These are phyloP conservation scores for Lytechinus pictus DNA, from an alignment of 35 echinoderm and acorn worm genomes.

Conservation along the genomic window DNA sequence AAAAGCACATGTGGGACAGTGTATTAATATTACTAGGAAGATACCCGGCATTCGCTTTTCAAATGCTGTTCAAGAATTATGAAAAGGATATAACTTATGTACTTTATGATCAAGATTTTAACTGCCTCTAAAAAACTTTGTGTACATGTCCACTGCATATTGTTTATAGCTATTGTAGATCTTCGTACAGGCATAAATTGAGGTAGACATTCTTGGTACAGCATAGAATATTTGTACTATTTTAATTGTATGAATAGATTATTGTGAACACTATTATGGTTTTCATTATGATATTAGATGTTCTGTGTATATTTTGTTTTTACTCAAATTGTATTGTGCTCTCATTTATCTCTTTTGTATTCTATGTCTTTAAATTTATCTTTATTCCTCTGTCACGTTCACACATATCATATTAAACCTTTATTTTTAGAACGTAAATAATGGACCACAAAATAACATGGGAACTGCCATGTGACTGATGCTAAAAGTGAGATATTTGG, in stretches of 20 bases:
- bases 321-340: conserved; percentile 2
- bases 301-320: conserved; percentile 15
- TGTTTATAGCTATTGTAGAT: background rate
- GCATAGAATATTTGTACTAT: background rate
- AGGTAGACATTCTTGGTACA: background rate
- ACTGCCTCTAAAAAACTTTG: too few species aligned
- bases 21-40: too few species aligned
- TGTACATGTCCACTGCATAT: background rate
- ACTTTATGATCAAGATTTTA: too few species aligned
- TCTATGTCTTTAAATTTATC: background rate
- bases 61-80: too few species aligned
- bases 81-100: too few species aligned
- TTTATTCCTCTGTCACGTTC: background rate
- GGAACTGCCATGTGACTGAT: too few species aligned
- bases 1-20: too few species aligned
- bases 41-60: too few species aligned
- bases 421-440: too few species aligned
- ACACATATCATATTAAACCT: background rate
- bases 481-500: too few species aligned
- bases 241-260: conserved; percentile 15
- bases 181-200: background rate
- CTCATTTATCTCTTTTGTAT: background rate
- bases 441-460: too few species aligned
- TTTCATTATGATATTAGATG: background rate
- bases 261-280: background rate